Conservation (phyloP, 2,888 invertebrate genomes). For the Abrostola tripartita region DNA sequence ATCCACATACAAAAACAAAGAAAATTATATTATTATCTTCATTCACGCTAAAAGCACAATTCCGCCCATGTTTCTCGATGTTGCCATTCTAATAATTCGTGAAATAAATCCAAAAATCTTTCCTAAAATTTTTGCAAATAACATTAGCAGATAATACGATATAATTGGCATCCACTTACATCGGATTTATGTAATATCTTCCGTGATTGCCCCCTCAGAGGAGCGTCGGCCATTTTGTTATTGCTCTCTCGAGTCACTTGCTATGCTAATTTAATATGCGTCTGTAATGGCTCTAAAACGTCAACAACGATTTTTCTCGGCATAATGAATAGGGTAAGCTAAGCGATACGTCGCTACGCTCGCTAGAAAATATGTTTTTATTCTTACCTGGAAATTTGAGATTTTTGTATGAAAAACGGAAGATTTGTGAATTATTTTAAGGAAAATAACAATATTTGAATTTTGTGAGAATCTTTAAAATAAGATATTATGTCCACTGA, state of each 20-base stretch:
- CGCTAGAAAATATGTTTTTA: too few species aligned
- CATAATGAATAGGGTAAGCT: conserved; percentile 21
- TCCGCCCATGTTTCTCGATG: neutral
- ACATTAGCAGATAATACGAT: conserved; percentile 47
- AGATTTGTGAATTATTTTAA: too few species aligned
- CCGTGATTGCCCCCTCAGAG: conserved; percentile 45
- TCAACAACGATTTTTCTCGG: conserved; percentile 59
- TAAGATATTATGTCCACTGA: too few species aligned
- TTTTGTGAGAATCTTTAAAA: too few species aligned
- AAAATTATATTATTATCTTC: neutral
- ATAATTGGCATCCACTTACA: conserved; percentile 58
- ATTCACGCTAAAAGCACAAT: neutral
- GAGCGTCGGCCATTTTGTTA: conserved; percentile 56
- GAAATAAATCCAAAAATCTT: conserved; percentile 31
- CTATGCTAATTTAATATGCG: conserved; percentile 69
- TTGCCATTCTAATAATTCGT: conserved; percentile 17
- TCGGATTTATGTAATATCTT: conserved; percentile 53
- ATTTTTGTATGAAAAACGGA: too few species aligned
- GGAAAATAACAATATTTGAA: too few species aligned
- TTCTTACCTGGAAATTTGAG: too few species aligned
- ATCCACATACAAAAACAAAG: too few species aligned
- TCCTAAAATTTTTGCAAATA: conserved; percentile 26
- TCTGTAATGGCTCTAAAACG: conserved; percentile 67
- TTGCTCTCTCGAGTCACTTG: conserved; percentile 58
- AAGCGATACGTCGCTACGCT: conserved; percentile 1